Conservation (phyloP, 2,797 vertebrate species). For the Gymnopithys bicolor region DNA sequence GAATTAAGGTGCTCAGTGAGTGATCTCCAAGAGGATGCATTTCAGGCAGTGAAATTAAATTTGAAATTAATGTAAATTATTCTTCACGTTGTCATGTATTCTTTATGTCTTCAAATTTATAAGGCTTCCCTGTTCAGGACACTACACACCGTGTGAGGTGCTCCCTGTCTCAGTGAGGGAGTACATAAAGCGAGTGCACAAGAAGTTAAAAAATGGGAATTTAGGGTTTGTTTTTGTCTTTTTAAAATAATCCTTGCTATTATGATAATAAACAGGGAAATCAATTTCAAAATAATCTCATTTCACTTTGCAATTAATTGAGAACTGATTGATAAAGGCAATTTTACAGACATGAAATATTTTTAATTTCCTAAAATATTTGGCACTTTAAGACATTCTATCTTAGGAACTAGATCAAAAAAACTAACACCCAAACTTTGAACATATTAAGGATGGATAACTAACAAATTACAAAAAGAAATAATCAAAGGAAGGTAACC, state of each 20-base stretch:
- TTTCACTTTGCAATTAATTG: not conserved
- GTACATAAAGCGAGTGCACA: not conserved
- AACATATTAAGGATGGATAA: not conserved
- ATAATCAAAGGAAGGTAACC: not conserved
- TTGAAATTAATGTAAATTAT: not conserved
- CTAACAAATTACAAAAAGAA: not conserved
- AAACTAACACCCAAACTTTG: not conserved
- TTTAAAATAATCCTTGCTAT: not conserved
- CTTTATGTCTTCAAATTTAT: not conserved
- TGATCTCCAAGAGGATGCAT: not conserved
- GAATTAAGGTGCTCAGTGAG: not conserved
- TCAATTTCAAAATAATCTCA: not conserved
- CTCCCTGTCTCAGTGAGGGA: not conserved
- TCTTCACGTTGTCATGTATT: not conserved
- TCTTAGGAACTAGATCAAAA: not conserved
- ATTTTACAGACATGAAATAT: not conserved
- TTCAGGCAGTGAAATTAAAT: not conserved
- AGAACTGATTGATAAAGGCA: not conserved
- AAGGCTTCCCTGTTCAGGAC: not conserved
- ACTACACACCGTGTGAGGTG: not conserved
- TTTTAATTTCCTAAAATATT: not conserved
- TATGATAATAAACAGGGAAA: not conserved
- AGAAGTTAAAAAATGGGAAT: not conserved
- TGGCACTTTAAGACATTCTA: not conserved
- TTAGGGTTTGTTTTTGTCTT: not conserved